A percentile compares a stretch with the other conserved stretches of the same genome.
phyloP scores from a whole-genome alignment of 92 coral and sea anemone species.

The Isaurus tuberculatus region DNA sequence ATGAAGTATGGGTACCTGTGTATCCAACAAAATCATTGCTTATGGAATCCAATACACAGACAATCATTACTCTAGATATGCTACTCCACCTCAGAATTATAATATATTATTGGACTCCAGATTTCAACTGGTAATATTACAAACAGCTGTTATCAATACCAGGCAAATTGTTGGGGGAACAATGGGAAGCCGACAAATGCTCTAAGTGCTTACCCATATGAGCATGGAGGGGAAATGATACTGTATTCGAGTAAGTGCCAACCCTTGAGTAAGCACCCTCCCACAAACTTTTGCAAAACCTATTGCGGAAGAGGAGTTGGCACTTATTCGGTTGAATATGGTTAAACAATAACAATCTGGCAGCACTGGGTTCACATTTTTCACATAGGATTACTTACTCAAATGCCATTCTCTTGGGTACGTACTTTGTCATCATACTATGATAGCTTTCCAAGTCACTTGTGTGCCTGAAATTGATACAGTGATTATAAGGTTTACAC shows the following conservation, averaged over 20 bases:
- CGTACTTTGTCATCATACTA: slow-evolving; percentile 68
- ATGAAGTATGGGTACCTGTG: slow-evolving; percentile 60
- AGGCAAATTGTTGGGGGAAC: background rate
- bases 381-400: slow-evolving; percentile 55
- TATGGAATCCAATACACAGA: background rate
- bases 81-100: background rate
- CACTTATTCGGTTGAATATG: no score
- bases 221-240: background rate
- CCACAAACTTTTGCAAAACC: no score
- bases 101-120: background rate
- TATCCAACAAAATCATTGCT: background rate
- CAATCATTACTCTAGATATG: background rate
- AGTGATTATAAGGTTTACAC: background rate
- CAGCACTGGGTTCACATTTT: background rate
- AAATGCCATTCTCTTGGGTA: slow-evolving; percentile 64
- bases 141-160: background rate
- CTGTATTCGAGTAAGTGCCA: background rate
- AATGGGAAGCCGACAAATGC: background rate
- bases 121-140: background rate
- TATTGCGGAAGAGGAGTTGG: no score
- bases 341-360: background rate
- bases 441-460: slow-evolving; percentile 58
- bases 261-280: background rate
- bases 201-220: background rate
- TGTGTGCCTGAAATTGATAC: slow-evolving; percentile 49